Evolutionary conservation across 2,888 invertebrate species (phyloP).

Genomic region (Sympetrum striolatum): DNA sequence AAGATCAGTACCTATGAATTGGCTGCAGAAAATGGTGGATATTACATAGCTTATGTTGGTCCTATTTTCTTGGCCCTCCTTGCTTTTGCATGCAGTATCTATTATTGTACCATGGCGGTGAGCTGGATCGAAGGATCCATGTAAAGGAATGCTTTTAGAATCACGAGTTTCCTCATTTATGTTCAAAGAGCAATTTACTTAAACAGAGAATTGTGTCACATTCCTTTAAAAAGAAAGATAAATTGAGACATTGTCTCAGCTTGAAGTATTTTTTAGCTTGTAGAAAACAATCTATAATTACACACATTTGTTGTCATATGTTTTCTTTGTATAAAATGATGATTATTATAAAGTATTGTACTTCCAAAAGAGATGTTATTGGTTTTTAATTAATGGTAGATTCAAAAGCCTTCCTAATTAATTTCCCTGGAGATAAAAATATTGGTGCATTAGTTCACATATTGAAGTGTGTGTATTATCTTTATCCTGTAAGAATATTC

Average conservation of each 20-base stretch:
- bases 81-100: conserved; percentile 79
- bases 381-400: conserved; percentile 17
- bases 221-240: conserved; percentile 11
- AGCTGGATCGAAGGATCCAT: conserved; percentile 68
- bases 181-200: conserved; percentile 25
- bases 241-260: conserved; percentile 1
- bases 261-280: conserved; percentile 23
- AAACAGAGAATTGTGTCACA: conserved; percentile 33
- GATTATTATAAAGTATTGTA: conserved; percentile 23
- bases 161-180: not conserved
- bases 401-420: not conserved
- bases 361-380: not conserved
- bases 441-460: conserved; percentile 25
- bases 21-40: conserved; percentile 69
- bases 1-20: conserved; percentile 64
- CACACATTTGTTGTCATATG: conserved; percentile 15
- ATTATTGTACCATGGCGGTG: conserved; percentile 91
- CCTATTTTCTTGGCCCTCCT: conserved; percentile 78
- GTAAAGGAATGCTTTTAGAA: conserved; percentile 46
- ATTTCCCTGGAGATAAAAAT: conserved; percentile 6
- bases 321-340: not conserved
- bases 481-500: conserved; percentile 18
- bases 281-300: not conserved
- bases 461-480: conserved; percentile 1
- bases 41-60: conserved; percentile 84